A percentile compares a stretch with the other conserved stretches of the same genome.
Evolutionary conservation across 1,140 invertebrate genomes (phyloP).

Genomic region (Cyrtorhinus lividipennis): DNA sequence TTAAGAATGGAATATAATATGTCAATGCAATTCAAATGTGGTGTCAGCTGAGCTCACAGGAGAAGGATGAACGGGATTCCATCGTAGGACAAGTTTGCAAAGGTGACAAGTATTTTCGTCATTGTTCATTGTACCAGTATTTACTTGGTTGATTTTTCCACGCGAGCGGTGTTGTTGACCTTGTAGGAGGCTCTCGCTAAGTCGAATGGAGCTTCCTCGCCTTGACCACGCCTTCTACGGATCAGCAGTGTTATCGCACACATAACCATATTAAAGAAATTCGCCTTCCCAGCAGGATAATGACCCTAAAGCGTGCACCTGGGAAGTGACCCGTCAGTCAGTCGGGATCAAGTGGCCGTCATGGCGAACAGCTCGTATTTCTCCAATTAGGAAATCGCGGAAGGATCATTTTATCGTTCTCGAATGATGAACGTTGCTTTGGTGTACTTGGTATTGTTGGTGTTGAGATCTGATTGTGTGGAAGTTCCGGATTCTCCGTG

Average conservation of each 20-base stretch:
- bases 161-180: too few species aligned
- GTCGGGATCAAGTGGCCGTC: not conserved
- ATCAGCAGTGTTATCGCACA: not conserved
- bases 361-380: not conserved
- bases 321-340: not conserved
- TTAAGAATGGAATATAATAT: too few species aligned
- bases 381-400: not conserved
- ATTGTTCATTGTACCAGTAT: too few species aligned
- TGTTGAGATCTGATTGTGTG: not conserved
- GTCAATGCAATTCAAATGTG: too few species aligned
- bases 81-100: too few species aligned
- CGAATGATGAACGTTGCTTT: not conserved
- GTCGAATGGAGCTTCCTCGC: not conserved
- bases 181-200: too few species aligned
- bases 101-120: too few species aligned
- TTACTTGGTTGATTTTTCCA: too few species aligned
- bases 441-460: not conserved
- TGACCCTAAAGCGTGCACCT: not conserved
- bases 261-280: not conserved
- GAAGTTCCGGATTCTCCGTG: not conserved
- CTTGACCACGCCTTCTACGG: not conserved
- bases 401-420: too few species aligned
- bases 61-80: too few species aligned
- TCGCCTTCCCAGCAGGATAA: not conserved
- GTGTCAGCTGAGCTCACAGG: too few species aligned